Base-by-base conservation (phyloP, 2,113 vertebrate genomes). In the Uria lomvia region DNA sequence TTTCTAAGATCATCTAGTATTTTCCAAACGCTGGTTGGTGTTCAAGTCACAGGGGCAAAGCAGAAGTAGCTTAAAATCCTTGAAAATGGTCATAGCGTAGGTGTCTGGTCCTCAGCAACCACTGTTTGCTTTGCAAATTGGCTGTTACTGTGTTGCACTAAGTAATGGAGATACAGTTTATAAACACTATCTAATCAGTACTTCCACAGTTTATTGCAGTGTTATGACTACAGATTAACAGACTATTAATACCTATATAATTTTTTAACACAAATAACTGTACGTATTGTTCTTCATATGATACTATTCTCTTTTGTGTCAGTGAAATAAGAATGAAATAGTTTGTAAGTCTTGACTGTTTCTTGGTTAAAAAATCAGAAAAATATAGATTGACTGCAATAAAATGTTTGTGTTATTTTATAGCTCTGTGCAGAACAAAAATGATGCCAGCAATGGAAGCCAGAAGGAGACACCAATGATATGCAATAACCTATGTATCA, bases 51-150 rank as follows among this genome's bases (percentile, higher is more conserved):
- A 58, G 62, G 62, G 72, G 8, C 43, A 76, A 91, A 76, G 7
- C 12, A 38, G 14, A 22, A 67, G 9, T 60, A 43, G 32, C 26
- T 72, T 66, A 23, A 55, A 79, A 80, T 50, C 18, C 27, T 84
- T 2, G 1, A 55, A 55, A 83, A 8, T 2, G 3, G 12, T 76
- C 3, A 3, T 59, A 60, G 19, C 1, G 1, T 17, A 56, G 17
- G 12, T 91, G 23, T 70, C 34, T 74, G 56, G 24, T 66, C 43
- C 18, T 88, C 47, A 82, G 4, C 30, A 90, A 24, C 34, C 23
- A 9, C 62, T 40, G 10, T 47, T 70, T 73, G 22, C 26, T 84
- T 29, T 49, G 45, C 21, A 70, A 49, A 53, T 62, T 60, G 36
- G 5, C 32, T 83, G 16, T 27, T 77, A 43, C 34, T 80, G 3